phyloP scores from a whole-genome alignment of 1,140 invertebrate species.

The Rhopalosiphum padi region DNA sequence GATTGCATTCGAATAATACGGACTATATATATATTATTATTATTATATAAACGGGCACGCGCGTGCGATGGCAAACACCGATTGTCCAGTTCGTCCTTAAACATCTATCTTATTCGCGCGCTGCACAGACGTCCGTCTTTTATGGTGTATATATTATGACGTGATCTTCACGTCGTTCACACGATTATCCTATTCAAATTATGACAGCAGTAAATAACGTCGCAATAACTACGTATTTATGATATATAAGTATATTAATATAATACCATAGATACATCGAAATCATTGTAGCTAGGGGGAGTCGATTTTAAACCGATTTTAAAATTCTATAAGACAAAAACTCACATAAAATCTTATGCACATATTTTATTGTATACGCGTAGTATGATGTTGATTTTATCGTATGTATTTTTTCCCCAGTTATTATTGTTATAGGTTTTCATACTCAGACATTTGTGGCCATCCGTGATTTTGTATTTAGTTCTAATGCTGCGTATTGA shows the following conservation, averaged over 20 bases:
- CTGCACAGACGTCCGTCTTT: not conserved
- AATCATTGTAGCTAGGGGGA: no score
- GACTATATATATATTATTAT: not conserved
- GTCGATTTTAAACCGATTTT: not conserved
- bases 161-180: not conserved
- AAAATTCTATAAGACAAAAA: not conserved
- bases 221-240: no score
- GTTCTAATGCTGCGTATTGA: not conserved
- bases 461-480: no score
- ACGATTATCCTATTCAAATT: not conserved
- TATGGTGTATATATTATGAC: not conserved
- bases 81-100: not conserved
- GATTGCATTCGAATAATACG: not conserved
- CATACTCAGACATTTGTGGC: no score
- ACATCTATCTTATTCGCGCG: not conserved
- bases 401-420: no score
- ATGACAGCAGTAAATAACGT: not conserved
- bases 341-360: not conserved
- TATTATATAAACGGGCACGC: not conserved
- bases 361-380: not conserved
- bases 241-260: no score
- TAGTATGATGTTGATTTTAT: no score
- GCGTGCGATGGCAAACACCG: not conserved
- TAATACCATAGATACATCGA: no score
- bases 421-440: no score